Evolutionary conservation across 2,888 invertebrate genomes (phyloP).

Genomic region (Amiota minor): DNA sequence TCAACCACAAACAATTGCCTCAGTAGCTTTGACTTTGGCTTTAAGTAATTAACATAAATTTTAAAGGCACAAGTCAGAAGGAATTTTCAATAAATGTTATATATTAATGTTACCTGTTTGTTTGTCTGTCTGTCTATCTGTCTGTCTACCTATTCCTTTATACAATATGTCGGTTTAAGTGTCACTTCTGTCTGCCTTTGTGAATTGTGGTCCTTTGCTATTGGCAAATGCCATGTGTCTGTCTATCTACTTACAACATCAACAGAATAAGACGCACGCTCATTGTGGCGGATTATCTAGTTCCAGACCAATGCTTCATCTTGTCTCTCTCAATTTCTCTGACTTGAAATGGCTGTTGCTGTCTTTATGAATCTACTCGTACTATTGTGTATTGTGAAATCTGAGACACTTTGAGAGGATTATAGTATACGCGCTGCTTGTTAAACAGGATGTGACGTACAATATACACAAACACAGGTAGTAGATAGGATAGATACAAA

Average conservation of each 20-base stretch:
- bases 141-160: too few species aligned
- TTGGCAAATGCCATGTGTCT: slow-evolving; percentile 17
- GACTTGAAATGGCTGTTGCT: not conserved
- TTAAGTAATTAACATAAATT: slow-evolving; percentile 27
- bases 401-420: slow-evolving; percentile 3
- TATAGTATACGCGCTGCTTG: not conserved
- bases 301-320: not conserved
- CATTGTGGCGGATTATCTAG: slow-evolving; percentile 23
- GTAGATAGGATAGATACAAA: not conserved
- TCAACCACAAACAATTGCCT: not conserved
- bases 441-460: not conserved
- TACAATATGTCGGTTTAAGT: not conserved
- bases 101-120: too few species aligned
- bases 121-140: not conserved
- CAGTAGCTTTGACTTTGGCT: not conserved
- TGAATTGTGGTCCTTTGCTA: not conserved
- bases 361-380: not conserved
- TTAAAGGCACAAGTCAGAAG: not conserved
- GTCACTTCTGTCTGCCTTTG: not conserved
- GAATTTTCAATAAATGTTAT: not conserved
- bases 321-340: too few species aligned
- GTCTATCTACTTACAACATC: slow-evolving; percentile 25
- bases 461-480: not conserved
- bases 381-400: not conserved
- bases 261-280: slow-evolving; percentile 16